Conservation (phyloP, 1,140 invertebrate species). For the Wiebesia pumilae region DNA sequence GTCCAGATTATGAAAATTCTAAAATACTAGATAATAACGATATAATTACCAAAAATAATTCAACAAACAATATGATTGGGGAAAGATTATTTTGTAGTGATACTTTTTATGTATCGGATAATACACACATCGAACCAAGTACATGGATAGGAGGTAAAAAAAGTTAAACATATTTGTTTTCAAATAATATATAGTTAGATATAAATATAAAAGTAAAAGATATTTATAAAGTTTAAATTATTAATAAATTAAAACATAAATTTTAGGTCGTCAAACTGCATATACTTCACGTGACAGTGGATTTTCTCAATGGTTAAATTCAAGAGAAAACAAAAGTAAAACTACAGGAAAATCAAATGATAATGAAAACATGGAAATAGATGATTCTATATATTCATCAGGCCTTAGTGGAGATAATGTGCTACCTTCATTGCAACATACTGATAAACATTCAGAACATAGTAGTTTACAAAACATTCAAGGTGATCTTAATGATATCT, state of each 20-base stretch:
- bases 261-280: slow-evolving; percentile 63
- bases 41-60: slow-evolving; percentile 44
- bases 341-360: slow-evolving; percentile 57
- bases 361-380: slow-evolving; percentile 54
- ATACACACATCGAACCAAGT: slow-evolving; percentile 68
- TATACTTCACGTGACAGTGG: slow-evolving; percentile 64
- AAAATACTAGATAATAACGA: slow-evolving; percentile 51
- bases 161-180: background rate
- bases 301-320: slow-evolving; percentile 71
- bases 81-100: slow-evolving; percentile 40
- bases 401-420: slow-evolving; percentile 68
- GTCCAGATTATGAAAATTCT: slow-evolving; percentile 56
- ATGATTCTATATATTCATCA: slow-evolving; percentile 58
- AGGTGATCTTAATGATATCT: slow-evolving; percentile 75
- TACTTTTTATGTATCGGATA: slow-evolving; percentile 56
- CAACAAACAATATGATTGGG: slow-evolving; percentile 27
- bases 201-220: too few species aligned
- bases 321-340: slow-evolving; percentile 62
- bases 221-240: background rate
- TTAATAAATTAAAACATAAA: slow-evolving; percentile 13
- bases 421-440: slow-evolving; percentile 68
- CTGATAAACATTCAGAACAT: slow-evolving; percentile 65
- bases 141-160: slow-evolving; percentile 72
- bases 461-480: slow-evolving; percentile 75
- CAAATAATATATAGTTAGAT: too few species aligned